These are phyloP conservation scores for Ciconia maguari DNA, from an alignment of 2,113 vertebrate species.

Conservation along the genomic window DNA sequence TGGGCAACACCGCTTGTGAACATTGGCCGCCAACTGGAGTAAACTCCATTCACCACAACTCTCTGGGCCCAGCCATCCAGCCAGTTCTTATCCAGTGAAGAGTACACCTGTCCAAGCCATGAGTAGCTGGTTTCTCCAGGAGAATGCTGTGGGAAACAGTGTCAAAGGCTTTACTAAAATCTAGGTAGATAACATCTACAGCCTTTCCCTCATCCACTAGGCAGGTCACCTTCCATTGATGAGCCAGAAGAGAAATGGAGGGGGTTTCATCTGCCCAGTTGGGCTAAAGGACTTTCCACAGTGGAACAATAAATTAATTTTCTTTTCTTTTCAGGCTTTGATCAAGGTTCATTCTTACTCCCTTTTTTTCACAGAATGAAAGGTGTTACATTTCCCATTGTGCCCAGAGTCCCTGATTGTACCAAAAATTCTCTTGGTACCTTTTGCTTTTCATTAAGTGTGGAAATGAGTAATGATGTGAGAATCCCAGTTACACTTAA, in stretches of 20 bases:
- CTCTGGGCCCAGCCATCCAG: no score
- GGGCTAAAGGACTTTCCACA: not conserved
- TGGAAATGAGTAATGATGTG: not conserved
- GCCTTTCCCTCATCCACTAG: no score
- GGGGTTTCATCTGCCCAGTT: not conserved
- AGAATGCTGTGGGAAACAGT: no score
- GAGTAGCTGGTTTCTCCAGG: no score
- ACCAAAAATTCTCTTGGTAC: not conserved
- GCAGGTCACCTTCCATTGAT: no score
- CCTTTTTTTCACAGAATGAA: rapidly evolving
- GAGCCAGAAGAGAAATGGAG: not conserved
- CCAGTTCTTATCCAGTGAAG: no score
- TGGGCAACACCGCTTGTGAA: no score
- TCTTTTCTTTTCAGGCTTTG: not conserved
- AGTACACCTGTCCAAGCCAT: no score
- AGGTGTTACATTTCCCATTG: not conserved
- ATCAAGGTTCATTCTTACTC: not conserved
- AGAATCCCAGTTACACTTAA: not conserved
- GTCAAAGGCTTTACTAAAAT: no score
- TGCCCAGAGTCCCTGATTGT: not conserved
- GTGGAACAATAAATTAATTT: not conserved
- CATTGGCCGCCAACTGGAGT: no score
- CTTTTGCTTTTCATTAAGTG: not conserved
- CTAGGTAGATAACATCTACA: no score
- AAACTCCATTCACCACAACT: no score